Base-by-base conservation (phyloP, 2,888 invertebrate genomes). In the Poecilus cupreus region DNA sequence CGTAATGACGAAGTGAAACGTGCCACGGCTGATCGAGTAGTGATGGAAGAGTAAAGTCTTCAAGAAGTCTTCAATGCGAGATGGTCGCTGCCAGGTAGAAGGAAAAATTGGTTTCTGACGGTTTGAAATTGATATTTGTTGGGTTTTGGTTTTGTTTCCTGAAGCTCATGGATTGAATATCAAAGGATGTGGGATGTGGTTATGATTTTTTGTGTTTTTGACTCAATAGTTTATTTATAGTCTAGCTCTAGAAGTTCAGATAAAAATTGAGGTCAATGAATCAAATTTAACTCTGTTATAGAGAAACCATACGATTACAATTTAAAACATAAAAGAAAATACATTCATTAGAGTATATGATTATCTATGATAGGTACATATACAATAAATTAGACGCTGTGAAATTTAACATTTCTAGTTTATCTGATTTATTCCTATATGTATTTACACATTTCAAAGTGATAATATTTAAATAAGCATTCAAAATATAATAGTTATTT, bases 111-210 rank as follows among this genome's bases (percentile, higher is more conserved):
- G 16, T 37, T 68, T 18, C 16, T 37, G 64, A 32, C 64, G 64
- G 64, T 68, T 51, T 68, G 64, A 68, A 68, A 68, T 68, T 68
- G 64, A 68, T 68, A 68, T 60, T 60, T 60, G 24, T 68, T 37
- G 64, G 37, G 18, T 51, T 37, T 37, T 68, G 16, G 64, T 68
- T 68, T 68, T 37, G 18, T 68, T 68, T 68, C 37, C 37, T 60
- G n/a, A n/a, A n/a, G n/a, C 16, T 4, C 11, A 51, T 51, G 37
- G 64, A 68, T 68, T 68, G 37, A 37, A 18, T 68, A 68, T 68
- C 64, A 68, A 68, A 13, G 64, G 64, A 68, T 37, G 64, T 39
- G 64, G 64, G 64, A 68, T 37, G 64, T 39, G 64, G 64, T 68
- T 68, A 60, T 60, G 60, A 68, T 37, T 68, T 68, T 68, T 68